Percentiles rank a stretch among this genome's conserved stretches.
phyloP scores from a whole-genome alignment of 2,888 invertebrate species.

The Onthophagus sagittarius region DNA sequence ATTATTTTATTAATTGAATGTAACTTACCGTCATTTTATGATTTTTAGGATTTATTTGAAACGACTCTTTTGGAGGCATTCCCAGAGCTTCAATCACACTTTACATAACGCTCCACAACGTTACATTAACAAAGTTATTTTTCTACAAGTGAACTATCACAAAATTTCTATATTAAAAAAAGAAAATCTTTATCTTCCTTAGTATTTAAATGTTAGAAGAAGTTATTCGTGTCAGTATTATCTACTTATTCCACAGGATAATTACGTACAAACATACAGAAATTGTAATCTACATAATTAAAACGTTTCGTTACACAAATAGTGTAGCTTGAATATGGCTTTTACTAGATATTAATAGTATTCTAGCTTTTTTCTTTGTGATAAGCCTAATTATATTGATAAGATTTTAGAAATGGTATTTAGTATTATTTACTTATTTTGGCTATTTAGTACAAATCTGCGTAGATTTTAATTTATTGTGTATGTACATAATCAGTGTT shows the following conservation, averaged over 20 bases:
- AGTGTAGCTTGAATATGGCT: too few species aligned
- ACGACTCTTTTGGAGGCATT: slow-evolving; percentile 64
- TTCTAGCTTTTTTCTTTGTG: not conserved
- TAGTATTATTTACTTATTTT: too few species aligned
- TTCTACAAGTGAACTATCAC: not conserved
- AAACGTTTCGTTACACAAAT: too few species aligned
- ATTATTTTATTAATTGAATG: slow-evolving; percentile 10
- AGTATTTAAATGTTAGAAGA: not conserved
- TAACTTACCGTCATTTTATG: slow-evolving; percentile 21
- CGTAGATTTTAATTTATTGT: not conserved
- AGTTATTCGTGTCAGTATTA: not conserved
- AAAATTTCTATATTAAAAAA: too few species aligned
- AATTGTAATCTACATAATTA: too few species aligned
- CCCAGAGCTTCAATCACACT: slow-evolving; percentile 51
- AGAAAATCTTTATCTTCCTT: not conserved
- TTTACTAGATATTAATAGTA: too few species aligned
- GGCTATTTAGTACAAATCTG: too few species aligned
- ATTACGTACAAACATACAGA: not conserved
- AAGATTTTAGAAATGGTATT: too few species aligned
- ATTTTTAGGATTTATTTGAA: slow-evolving; percentile 64
- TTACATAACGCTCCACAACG: not conserved
- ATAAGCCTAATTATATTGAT: not conserved
- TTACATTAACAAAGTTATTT: slow-evolving; percentile 3
- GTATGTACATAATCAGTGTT: not conserved
- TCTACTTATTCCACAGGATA: not conserved